phyloP scores from a whole-genome alignment of 1,140 invertebrate genomes.

The Plutomurus gul region DNA sequence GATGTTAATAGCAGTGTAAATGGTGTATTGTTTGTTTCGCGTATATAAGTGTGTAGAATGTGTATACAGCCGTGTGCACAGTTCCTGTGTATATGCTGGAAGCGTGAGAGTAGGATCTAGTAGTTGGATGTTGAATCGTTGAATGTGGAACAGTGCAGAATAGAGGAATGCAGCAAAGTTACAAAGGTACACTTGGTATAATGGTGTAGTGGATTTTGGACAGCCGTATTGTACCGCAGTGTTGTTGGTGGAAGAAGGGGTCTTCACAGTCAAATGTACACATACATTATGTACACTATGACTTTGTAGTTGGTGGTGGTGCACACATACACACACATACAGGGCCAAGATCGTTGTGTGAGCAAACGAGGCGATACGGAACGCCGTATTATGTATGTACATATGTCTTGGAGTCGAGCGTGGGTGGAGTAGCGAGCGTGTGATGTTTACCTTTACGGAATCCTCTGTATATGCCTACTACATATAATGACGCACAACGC shows the following conservation, averaged over 20 bases:
- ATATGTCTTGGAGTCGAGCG: not conserved
- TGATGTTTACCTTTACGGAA: constrained; percentile 26
- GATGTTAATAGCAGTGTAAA: not conserved
- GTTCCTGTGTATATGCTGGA: not conserved
- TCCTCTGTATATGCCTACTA: not conserved
- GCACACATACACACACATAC: not conserved
- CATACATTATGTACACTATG: not conserved
- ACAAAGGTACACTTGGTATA: not conserved
- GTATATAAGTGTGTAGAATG: too few species aligned
- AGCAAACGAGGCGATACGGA: not conserved
- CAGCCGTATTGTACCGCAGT: constrained; percentile 10
- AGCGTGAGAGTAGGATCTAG: not conserved
- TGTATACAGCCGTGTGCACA: not conserved
- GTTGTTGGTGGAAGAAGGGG: not conserved
- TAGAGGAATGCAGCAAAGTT: constrained; percentile 9
- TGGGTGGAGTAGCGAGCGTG: constrained; percentile 22
- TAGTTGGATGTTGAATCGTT: not conserved
- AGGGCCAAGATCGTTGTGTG: not conserved
- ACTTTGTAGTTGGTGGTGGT: not conserved
- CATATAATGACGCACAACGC: constrained; percentile 30
- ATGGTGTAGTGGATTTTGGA: not conserved
- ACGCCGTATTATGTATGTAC: not conserved
- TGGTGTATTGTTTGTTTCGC: not conserved
- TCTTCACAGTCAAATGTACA: not conserved
- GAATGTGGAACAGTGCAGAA: not conserved